phyloP scores from a whole-genome alignment of 2,888 invertebrate species.

The Caenorhabditis sp. region DNA sequence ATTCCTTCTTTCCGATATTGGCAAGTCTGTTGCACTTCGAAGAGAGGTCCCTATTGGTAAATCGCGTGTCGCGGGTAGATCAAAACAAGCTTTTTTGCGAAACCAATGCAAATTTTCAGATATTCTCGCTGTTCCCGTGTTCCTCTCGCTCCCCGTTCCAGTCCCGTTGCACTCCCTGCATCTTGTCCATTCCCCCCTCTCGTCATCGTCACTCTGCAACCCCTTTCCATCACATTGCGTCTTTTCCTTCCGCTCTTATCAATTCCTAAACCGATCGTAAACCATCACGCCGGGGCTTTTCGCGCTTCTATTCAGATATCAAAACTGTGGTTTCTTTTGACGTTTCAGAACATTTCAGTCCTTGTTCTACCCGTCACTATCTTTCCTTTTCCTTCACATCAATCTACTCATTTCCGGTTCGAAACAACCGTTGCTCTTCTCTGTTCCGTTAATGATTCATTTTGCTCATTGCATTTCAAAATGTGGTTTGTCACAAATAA shows the following conservation, averaged over 20 bases:
- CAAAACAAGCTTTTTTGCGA: no score
- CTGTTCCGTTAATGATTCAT: neutral
- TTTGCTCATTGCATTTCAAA: constrained; percentile 2
- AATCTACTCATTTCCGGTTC: neutral
- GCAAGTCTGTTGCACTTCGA: neutral
- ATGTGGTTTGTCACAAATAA: no score
- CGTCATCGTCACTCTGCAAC: neutral
- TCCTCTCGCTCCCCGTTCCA: neutral
- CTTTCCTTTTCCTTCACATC: neutral
- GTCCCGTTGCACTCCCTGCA: no score
- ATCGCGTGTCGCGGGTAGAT: no score
- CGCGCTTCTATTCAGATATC: neutral
- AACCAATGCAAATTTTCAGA: no score
- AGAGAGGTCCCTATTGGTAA: no score
- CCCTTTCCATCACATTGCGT: neutral
- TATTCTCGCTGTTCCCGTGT: neutral
- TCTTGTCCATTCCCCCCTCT: neutral
- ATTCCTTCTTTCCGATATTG: neutral
- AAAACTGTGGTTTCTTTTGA: no score
- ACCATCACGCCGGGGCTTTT: constrained; percentile 1
- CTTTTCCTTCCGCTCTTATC: constrained; percentile 33
- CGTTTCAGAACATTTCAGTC: no score
- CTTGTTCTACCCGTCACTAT: no score
- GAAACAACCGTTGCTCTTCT: neutral
- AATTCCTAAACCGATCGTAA: neutral